Evolutionary conservation across 2,888 invertebrate species (phyloP), one percentile per base, ranked within the genome.

Genomic region (Chloromyia formosa): DNA sequence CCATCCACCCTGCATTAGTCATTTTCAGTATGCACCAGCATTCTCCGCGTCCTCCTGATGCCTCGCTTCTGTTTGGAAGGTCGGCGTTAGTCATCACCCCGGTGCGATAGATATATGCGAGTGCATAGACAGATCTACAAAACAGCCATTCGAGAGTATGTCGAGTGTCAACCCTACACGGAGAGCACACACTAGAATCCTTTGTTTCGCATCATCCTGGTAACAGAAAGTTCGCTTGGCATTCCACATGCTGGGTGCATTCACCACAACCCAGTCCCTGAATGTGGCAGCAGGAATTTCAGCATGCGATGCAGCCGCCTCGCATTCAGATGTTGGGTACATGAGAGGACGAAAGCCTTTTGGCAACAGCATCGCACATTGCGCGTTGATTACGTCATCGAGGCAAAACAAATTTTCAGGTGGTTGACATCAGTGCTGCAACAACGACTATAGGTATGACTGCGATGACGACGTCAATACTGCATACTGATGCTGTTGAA

Each of bases 301-400:
- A n/a, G 27, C n/a, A 27, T 27, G 27, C 45, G 20, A n/a, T n/a
- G n/a, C n/a, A 10, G 20, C 3, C 18, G 16, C 23, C 18, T n/a
- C 61, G n/a, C 61, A 27, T 10, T 58, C 61, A 61, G 14, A 27
- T 14, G 61, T 27, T 61, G 27, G 27, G 27, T 27, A 1, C 27
- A 61, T 61, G 61, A 4, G 14, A 27, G 27, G 61, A 23, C 61
- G 61, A 61, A 45, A 49, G 45, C 66, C 27, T 66, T 40, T 49
- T 40, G 22, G 54, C 54, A 69, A 69, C 54, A 27, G 56, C 54
- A 20, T 64, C 1, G 42, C 64, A 14, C 40, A 64, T 18, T 2
- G 18, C 64, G 64, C 42, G 42, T 18, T 7, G 54, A 69, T 69
- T 69, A 69, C 69, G 69, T 69, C 49, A 69, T 69, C 69, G 56